Percentiles rank a stretch among this genome's conserved stretches.
Conservation (phyloP, 92 coral and sea anemone species). For the Ricordea florida region DNA sequence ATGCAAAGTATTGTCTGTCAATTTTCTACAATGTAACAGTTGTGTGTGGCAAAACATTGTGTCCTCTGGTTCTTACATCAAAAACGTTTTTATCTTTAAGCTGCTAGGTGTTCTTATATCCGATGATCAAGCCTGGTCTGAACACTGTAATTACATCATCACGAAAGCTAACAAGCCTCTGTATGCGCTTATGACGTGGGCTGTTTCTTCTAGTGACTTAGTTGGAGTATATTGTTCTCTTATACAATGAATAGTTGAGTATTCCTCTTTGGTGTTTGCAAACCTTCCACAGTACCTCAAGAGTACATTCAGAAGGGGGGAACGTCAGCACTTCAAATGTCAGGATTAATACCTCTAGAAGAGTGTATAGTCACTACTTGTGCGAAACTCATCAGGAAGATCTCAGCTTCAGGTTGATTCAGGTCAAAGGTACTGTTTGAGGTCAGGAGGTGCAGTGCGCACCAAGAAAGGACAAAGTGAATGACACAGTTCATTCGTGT, state of each 20-base stretch:
- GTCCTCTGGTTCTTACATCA: neutral
- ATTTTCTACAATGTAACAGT: slow-evolving; percentile 20
- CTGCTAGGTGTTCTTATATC: neutral
- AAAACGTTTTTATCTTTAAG: neutral
- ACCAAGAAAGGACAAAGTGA: too few species aligned
- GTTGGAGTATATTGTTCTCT: slow-evolving; percentile 18
- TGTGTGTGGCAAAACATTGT: neutral
- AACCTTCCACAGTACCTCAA: slow-evolving; percentile 30
- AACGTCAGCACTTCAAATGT: too few species aligned
- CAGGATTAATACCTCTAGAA: too few species aligned
- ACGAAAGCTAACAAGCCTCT: slow-evolving; percentile 33
- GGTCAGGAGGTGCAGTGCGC: too few species aligned
- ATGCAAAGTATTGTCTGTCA: neutral
- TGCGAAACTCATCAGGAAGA: too few species aligned
- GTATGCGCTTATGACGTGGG: slow-evolving; percentile 42
- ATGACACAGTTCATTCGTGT: too few species aligned
- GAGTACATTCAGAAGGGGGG: too few species aligned
- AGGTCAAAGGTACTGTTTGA: too few species aligned
- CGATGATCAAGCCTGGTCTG: slow-evolving; percentile 26
- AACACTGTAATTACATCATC: slow-evolving; percentile 30
- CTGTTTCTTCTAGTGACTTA: neutral
- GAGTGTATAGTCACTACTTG: too few species aligned
- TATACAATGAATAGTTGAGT: slow-evolving; percentile 38
- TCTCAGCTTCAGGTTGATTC: too few species aligned
- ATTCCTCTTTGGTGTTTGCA: slow-evolving; percentile 37